Conservation (phyloP, 2,888 invertebrate species). For the Caenorhabditis sinica region DNA sequence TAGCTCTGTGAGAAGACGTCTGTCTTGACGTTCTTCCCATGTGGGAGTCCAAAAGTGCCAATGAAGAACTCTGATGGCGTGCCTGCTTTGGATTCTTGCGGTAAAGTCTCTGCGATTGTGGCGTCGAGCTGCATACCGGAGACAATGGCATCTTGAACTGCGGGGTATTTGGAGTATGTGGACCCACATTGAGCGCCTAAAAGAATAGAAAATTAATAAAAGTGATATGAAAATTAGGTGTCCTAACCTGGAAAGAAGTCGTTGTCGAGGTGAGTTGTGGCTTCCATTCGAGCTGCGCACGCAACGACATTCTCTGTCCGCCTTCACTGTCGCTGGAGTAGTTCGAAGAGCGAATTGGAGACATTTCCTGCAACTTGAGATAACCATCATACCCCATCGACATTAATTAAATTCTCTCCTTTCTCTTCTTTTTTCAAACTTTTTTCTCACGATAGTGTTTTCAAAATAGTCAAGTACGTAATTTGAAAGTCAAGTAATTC, state of each 20-base stretch:
- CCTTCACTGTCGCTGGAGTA: slow-evolving; percentile 36
- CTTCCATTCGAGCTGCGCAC: slow-evolving; percentile 52
- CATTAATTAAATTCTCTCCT: slow-evolving; percentile 38
- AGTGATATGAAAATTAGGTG: not conserved
- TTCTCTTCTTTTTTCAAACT: not conserved
- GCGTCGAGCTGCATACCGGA: slow-evolving; percentile 44
- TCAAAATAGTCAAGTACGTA: not conserved
- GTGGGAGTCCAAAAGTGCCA: slow-evolving; percentile 49
- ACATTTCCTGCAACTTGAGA: slow-evolving; percentile 66
- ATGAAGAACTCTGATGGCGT: slow-evolving; percentile 30
- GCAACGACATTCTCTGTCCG: slow-evolving; percentile 44
- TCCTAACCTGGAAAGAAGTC: slow-evolving; percentile 53
- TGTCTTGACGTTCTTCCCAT: slow-evolving; percentile 56
- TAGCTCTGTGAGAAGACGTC: slow-evolving; percentile 13
- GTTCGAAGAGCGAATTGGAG: slow-evolving; percentile 62
- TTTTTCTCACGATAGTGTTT: not conserved
- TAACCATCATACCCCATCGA: slow-evolving; percentile 27
- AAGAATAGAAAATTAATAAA: not conserved
- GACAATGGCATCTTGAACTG: slow-evolving; percentile 37
- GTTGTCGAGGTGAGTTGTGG: slow-evolving; percentile 66
- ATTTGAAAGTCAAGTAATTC: not conserved
- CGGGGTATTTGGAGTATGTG: not conserved
- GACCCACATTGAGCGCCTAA: not conserved
- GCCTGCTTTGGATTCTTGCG: slow-evolving; percentile 48
- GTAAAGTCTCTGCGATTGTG: slow-evolving; percentile 40